These are phyloP conservation scores for Argyrosomus regius DNA, from an alignment of 2,797 vertebrate species.

Conservation along the genomic window DNA sequence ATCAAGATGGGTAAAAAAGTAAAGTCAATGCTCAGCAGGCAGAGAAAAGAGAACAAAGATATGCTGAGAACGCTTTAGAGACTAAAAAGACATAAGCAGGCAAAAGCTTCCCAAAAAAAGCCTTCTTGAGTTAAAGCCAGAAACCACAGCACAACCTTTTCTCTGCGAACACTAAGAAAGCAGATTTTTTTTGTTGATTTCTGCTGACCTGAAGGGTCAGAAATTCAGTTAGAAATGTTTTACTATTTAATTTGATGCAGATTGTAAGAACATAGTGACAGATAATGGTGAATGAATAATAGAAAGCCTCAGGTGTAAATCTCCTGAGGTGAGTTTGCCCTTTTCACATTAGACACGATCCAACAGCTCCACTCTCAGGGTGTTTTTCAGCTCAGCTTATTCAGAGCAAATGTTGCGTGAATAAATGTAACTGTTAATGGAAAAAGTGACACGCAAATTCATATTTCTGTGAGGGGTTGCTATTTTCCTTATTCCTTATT, in stretches of 20 bases:
- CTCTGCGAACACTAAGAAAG: background rate
- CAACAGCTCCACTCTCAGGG: slow-evolving; percentile 56
- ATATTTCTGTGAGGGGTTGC: slow-evolving; percentile 25
- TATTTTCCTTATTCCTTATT: slow-evolving; percentile 25
- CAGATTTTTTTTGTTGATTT: background rate
- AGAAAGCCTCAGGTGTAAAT: slow-evolving; percentile 32
- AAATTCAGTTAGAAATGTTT: slow-evolving; percentile 25
- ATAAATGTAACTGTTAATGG: slow-evolving; percentile 51
- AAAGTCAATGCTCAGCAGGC: slow-evolving; percentile 18
- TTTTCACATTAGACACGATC: slow-evolving; percentile 57
- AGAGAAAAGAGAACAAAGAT: background rate
- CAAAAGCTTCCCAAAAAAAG: slow-evolving; percentile 2
- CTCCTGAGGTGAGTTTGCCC: slow-evolving; percentile 44
- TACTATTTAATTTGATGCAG: slow-evolving; percentile 28
- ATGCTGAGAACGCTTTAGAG: background rate
- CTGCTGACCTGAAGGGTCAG: background rate
- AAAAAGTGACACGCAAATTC: slow-evolving; percentile 14
- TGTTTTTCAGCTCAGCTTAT: slow-evolving; percentile 47
- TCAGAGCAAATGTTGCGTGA: slow-evolving; percentile 50
- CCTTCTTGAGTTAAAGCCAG: background rate
- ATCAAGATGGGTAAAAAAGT: slow-evolving; percentile 21
- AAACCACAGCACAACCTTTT: background rate
- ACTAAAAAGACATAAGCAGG: slow-evolving; percentile 5
- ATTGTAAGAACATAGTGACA: slow-evolving; percentile 14
- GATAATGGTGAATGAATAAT: slow-evolving; percentile 47